Conservation (phyloP, 1,140 invertebrate genomes). For the Drosophila arawakana region DNA sequence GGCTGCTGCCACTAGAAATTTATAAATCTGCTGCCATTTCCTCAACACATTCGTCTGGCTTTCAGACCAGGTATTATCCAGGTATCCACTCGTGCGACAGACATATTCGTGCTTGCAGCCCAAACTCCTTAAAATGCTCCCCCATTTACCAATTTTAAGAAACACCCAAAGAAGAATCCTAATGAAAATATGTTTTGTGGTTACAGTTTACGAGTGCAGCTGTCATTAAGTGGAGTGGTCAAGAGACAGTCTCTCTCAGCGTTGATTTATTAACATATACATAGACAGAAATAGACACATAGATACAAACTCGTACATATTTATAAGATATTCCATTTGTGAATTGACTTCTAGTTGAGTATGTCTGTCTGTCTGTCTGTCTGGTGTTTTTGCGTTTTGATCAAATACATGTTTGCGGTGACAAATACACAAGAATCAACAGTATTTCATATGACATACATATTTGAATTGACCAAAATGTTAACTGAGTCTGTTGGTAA, state of each 20-base stretch:
- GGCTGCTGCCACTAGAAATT: constrained; percentile 63
- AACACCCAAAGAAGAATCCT: constrained; percentile 61
- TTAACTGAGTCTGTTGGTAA: constrained; percentile 12
- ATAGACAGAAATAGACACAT: neutral
- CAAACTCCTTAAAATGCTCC: neutral
- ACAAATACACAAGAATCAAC: constrained; percentile 36
- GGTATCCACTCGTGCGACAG: constrained; percentile 49
- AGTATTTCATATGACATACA: constrained; percentile 18
- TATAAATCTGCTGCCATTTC: constrained; percentile 51
- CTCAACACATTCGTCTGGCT: constrained; percentile 49
- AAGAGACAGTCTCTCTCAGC: constrained; percentile 35
- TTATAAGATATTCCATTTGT: constrained; percentile 49
- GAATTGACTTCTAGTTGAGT: constrained; percentile 25
- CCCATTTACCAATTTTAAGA: constrained; percentile 43
- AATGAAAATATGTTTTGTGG: constrained; percentile 77
- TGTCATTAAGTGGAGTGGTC: constrained; percentile 73
- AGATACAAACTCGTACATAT: constrained; percentile 23
- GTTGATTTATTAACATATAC: constrained; percentile 59
- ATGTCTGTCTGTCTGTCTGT: neutral
- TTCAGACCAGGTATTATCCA: constrained; percentile 43
- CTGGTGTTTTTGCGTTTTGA: constrained; percentile 22
- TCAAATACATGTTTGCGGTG: constrained; percentile 23
- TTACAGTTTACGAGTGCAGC: constrained; percentile 73
- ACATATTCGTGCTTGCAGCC: neutral
- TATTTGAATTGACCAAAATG: constrained; percentile 2